phyloP scores from a whole-genome alignment of 2,113 vertebrate genomes.

The Cercocebus atys region DNA sequence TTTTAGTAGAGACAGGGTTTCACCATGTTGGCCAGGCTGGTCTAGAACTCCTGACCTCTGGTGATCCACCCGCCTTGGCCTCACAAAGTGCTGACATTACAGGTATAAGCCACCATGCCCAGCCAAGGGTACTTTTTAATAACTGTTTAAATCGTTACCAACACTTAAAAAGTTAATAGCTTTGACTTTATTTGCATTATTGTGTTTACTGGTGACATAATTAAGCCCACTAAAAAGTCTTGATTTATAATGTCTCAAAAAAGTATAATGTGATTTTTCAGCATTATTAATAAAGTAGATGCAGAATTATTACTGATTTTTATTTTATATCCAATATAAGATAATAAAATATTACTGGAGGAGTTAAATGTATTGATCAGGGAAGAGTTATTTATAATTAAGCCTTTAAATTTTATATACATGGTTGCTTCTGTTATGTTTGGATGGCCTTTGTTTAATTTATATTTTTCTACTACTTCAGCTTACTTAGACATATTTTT shows the following conservation, averaged over 20 bases:
- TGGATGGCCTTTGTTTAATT: neutral
- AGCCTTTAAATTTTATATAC: neutral
- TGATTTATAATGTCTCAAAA: neutral
- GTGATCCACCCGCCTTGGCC: no score
- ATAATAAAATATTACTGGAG: neutral
- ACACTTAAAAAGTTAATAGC: conserved; percentile 19
- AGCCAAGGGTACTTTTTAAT: no score
- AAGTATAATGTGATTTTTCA: neutral
- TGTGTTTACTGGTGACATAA: neutral
- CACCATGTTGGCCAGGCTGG: no score
- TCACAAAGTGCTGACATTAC: no score
- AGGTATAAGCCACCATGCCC: no score
- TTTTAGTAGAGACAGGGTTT: no score
- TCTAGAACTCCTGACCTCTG: no score
- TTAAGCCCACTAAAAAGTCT: neutral
- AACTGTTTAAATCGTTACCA: neutral
- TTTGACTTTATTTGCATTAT: neutral
- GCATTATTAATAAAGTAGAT: neutral
- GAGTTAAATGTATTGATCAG: neutral
- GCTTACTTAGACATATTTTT: neutral
- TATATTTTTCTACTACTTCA: conserved; percentile 3
- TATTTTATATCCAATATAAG: conserved; percentile 12
- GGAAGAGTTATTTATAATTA: neutral
- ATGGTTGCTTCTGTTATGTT: neutral
- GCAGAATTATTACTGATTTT: neutral